A percentile compares a stretch with the other conserved stretches of the same genome.
These are phyloP conservation scores for Yponomeuta cagnagella DNA, from an alignment of 2,888 invertebrate species.

Conservation along the genomic window DNA sequence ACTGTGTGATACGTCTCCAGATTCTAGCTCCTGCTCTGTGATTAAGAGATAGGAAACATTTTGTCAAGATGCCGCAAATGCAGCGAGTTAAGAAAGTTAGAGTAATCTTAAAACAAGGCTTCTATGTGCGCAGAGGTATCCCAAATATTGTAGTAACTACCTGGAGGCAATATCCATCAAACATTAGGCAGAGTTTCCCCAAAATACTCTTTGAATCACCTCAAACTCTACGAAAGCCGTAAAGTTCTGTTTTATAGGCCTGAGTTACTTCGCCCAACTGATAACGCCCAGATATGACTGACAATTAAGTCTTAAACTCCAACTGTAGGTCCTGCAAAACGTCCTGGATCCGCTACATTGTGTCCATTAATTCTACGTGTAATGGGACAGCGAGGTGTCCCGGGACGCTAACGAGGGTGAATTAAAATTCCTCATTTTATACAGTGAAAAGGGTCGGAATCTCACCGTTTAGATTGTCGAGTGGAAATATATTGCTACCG, in stretches of 20 bases:
- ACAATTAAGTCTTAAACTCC: conserved; percentile 1
- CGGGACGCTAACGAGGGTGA: conserved; percentile 52
- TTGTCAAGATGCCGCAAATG: too few relatives aligned
- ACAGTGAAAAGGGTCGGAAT: conserved; percentile 14
- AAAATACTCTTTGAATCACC: neutral
- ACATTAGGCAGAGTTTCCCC: neutral
- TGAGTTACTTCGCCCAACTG: neutral
- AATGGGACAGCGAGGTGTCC: conserved; percentile 22
- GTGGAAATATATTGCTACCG: conserved; percentile 5
- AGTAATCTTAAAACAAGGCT: too few relatives aligned
- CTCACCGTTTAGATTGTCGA: conserved; percentile 2
- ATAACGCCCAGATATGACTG: neutral
- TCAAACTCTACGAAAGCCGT: neutral
- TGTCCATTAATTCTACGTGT: neutral
- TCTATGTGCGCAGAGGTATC: too few relatives aligned
- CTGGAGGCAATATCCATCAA: neutral
- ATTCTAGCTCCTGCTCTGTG: too few relatives aligned
- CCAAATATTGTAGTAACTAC: neutral
- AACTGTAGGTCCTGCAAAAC: neutral
- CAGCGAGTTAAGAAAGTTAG: too few relatives aligned
- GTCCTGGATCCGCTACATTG: neutral
- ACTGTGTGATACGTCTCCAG: too few relatives aligned
- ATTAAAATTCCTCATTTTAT: conserved; percentile 54
- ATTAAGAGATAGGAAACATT: too few relatives aligned
- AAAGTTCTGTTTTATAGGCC: neutral